These are phyloP conservation scores for Syngnathus scovelli DNA, from an alignment of 2,113 vertebrate species.

Conservation along the genomic window DNA sequence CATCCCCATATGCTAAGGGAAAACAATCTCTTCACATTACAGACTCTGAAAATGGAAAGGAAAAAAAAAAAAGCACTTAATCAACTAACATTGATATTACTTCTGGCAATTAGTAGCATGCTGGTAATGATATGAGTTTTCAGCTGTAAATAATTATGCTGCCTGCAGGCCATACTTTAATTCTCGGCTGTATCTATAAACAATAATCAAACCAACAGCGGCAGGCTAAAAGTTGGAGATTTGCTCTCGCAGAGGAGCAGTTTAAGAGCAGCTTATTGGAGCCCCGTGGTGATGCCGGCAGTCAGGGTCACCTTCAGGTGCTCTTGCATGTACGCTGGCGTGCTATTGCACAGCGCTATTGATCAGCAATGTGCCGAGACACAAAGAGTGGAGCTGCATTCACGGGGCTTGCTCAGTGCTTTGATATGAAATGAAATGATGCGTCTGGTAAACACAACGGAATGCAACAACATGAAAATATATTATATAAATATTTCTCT, in stretches of 20 bases:
- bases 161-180: constrained; percentile 97
- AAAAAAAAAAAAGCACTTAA: constrained; percentile 73
- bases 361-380: constrained; percentile 67
- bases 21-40: constrained; percentile 87
- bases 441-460: neutral
- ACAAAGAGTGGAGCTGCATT: neutral
- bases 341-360: constrained; percentile 78
- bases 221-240: constrained; percentile 82
- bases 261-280: constrained; percentile 68
- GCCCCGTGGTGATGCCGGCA: constrained; percentile 84
- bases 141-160: constrained; percentile 99
- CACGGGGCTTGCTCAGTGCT: neutral
- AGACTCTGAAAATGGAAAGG: constrained; percentile 65
- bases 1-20: constrained; percentile 76
- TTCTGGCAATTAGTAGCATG: constrained; percentile 98
- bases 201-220: constrained; percentile 99
- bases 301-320: constrained; percentile 89
- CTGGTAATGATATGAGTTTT: constrained; percentile 99
- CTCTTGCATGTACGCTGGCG: constrained; percentile 72
- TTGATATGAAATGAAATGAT: neutral
- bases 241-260: constrained; percentile 79
- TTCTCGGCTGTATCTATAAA: constrained; percentile 99
- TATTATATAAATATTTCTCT: too few relatives aligned
- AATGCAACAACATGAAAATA: neutral
- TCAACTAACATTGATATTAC: constrained; percentile 99